Conservation (phyloP, 2,113 vertebrate genomes). For the Scophthalmus maximus region DNA sequence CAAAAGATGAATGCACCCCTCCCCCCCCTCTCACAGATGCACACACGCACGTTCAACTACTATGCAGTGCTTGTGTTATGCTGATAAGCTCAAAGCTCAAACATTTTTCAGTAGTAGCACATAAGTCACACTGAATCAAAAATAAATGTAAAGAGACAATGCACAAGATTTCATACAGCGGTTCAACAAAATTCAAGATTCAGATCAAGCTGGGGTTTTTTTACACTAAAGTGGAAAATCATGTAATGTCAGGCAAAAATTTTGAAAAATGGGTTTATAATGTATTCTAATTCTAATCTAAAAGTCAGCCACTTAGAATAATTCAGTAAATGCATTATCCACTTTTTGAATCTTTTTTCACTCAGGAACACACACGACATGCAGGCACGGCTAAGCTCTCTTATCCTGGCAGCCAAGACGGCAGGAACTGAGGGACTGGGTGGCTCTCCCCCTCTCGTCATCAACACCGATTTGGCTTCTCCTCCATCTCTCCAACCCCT, state of each 20-base stretch:
- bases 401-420: slow-evolving; percentile 26
- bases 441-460: slow-evolving; percentile 44
- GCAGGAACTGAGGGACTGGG: slow-evolving; percentile 26
- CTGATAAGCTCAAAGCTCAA: too few species aligned
- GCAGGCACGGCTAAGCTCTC: not conserved
- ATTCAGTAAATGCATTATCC: not conserved
- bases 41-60: not conserved
- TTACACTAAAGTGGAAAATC: too few species aligned
- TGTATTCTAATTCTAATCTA: not conserved
- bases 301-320: not conserved
- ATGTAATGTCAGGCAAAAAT: too few species aligned
- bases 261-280: not conserved
- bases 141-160: not conserved
- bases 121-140: not conserved
- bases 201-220: too few species aligned
- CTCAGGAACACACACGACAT: not conserved
- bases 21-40: not conserved
- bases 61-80: not conserved
- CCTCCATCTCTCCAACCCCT: slow-evolving; percentile 58
- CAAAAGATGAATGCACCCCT: not conserved
- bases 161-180: not conserved
- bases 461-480: slow-evolving; percentile 65
- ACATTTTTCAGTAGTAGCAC: not conserved
- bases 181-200: not conserved
- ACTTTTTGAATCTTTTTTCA: slow-evolving; percentile 12